Percentiles rank a stretch among this genome's conserved stretches.
These are phyloP conservation scores for Tetragnatha montana DNA, from an alignment of 2,888 invertebrate species.

Conservation along the genomic window DNA sequence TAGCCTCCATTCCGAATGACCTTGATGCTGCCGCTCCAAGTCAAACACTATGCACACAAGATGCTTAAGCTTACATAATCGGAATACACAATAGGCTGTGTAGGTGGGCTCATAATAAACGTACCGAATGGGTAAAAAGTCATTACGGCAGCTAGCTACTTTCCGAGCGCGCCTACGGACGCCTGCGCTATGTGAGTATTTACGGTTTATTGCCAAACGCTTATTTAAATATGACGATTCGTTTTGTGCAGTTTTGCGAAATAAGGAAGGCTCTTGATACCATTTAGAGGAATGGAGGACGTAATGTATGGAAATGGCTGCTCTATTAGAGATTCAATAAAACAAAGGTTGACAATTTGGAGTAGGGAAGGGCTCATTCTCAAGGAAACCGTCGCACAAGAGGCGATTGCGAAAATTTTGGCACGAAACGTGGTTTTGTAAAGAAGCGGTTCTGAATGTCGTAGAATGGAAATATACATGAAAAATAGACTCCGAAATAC, in stretches of 20 bases:
- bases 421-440: too few relatives aligned
- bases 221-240: background rate
- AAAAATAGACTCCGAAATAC: background rate
- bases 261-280: background rate
- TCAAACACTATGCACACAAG: background rate
- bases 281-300: background rate
- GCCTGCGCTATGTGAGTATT: slow-evolving; percentile 7
- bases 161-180: slow-evolving; percentile 13
- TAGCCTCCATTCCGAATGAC: background rate
- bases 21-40: background rate
- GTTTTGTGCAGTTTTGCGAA: slow-evolving; percentile 6
- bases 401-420: too few relatives aligned
- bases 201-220: background rate
- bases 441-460: too few relatives aligned
- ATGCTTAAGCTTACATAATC: background rate
- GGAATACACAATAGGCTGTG: slow-evolving; percentile 20
- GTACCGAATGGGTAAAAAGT: slow-evolving; percentile 1
- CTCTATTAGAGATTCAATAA: background rate
- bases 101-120: background rate
- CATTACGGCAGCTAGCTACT: background rate
- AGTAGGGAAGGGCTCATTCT: background rate
- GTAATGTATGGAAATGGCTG: background rate
- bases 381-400: too few relatives aligned
- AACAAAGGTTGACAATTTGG: background rate
- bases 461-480: background rate